Evolutionary conservation across 92 coral and sea anemone genomes (phyloP), one percentile per base, ranked within the genome.

Genomic region (Metridium senile): DNA sequence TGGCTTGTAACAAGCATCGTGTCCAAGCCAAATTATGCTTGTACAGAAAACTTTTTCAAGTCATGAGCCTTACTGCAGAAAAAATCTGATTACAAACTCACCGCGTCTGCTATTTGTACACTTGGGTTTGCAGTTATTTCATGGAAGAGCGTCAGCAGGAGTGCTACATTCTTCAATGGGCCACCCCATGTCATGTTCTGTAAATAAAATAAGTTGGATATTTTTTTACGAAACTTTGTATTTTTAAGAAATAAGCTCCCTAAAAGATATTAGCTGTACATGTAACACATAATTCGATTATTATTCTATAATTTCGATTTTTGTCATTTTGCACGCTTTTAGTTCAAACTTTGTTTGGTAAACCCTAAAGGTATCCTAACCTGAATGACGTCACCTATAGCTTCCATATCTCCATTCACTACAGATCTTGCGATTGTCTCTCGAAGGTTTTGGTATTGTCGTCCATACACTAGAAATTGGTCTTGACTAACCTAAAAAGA

Each of bases 391-490:
- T 75, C 83, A 18, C 61, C 31, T 1, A 83, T 66, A 26, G 61
- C 77, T 49, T 77, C 77, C 56, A 66, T 70, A 77, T 64, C 65
- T 27, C 66, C 68, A 63, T 77, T 71, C 27, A 83, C 62, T 9
- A 83, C 49, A 1, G 88, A 80, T 29, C 70, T 78, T 18, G 88
- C 82, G 23, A 83, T 26, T 20, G 78, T 70, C 27, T 83, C 88
- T 62, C 88, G 68, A 1, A 83, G 61, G 25, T 58, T 52, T 22
- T 64, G 83, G 52, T 83, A 83, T 31, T 1, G 54, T 0, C 34
- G 58, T 52, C 83, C 83, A 66, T 83, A 77, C 62, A 77, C 88
- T 0, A 83, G 49, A 73, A 83, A 83, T 62, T 82, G 70, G 68
- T 83, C 88, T 56, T 63, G 69, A 0, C 58, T 65, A 53, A 83